These are phyloP conservation scores for Distichodus sexfasciatus DNA, from an alignment of 2,797 vertebrate species.

Conservation along the genomic window DNA sequence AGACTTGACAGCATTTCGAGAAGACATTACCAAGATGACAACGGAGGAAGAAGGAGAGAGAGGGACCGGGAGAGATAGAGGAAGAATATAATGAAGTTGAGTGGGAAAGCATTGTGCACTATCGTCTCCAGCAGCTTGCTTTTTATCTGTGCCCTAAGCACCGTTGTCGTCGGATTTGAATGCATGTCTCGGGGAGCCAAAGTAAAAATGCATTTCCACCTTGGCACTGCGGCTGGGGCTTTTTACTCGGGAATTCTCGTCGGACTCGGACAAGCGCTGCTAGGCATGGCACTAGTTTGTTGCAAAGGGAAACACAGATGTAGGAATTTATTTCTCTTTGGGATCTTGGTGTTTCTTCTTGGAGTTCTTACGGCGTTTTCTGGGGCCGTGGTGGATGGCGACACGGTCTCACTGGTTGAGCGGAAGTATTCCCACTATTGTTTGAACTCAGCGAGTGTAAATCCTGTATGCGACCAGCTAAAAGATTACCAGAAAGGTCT, in stretches of 20 bases:
- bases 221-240: slow-evolving; percentile 86
- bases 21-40: slow-evolving; percentile 76
- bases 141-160: slow-evolving; percentile 90
- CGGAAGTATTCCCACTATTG: slow-evolving; percentile 92
- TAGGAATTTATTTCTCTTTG: slow-evolving; percentile 89
- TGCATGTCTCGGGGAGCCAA: slow-evolving; percentile 88
- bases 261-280: slow-evolving; percentile 83
- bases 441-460: slow-evolving; percentile 68
- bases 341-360: slow-evolving; percentile 88
- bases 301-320: slow-evolving; percentile 81
- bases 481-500: slow-evolving; percentile 88
- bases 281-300: slow-evolving; percentile 85
- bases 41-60: slow-evolving; percentile 87
- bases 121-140: slow-evolving; percentile 90
- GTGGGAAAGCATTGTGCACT: slow-evolving; percentile 93
- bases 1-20: slow-evolving; percentile 75
- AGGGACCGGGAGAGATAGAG: slow-evolving; percentile 72
- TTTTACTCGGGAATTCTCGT: slow-evolving; percentile 93
- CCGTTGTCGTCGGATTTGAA: slow-evolving; percentile 87
- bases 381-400: slow-evolving; percentile 94
- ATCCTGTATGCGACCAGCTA: slow-evolving; percentile 87
- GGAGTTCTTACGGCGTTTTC: slow-evolving; percentile 94
- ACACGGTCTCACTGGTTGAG: slow-evolving; percentile 89
- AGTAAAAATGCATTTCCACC: slow-evolving; percentile 87
- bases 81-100: slow-evolving; percentile 91